Evolutionary conservation across 92 coral and sea anemone genomes (phyloP), one percentile per base, ranked within the genome.

Genomic region (Palythoa heliodiscus): DNA sequence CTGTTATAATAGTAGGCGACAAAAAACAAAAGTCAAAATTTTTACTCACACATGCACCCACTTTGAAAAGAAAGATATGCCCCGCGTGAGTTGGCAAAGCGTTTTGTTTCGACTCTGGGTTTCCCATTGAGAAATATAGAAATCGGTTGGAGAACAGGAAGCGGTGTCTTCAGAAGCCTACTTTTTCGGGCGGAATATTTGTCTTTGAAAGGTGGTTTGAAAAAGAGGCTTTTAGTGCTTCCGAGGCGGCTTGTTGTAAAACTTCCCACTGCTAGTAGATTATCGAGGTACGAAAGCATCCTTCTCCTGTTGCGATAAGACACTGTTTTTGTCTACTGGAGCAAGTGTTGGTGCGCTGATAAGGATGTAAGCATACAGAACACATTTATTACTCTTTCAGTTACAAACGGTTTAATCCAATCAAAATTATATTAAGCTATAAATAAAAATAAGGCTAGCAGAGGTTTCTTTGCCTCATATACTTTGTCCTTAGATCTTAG

Each of bases 101-200:
- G 19, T 40, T 52, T 50, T 60, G 5, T 9, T 3, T 58, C 4
- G 7, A 60, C 50, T 48, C 74, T 74, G 84, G 73, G 73, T 47
- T 70, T 48, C 84, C 84, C 35, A 7, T 40, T 55, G 84, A 66
- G 84, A 80, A 80, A 80, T 80, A 7, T 24, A 80, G 57, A 64
- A 66, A 66, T 48, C 55, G 23, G 84, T 55, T 38, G 38, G 20
- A 23, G 66, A 80, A 80, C 84, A 66, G 84, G 84, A 80, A 80
- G 66, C 74, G 52, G 17, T 24, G 52, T 43, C 50, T 39, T 43
- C 60, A 53, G 52, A 22, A 4, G 40, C 74, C 20, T 70, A 66
- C 74, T 66, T n/a, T 80, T 17, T 37, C 40, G 61, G 70, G 20
- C 40, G 2, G 24, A 29, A 50, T 24, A 25, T 48, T 80, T 48